Conservation (phyloP, 2,797 vertebrate genomes). For the Capromys pilorides region DNA sequence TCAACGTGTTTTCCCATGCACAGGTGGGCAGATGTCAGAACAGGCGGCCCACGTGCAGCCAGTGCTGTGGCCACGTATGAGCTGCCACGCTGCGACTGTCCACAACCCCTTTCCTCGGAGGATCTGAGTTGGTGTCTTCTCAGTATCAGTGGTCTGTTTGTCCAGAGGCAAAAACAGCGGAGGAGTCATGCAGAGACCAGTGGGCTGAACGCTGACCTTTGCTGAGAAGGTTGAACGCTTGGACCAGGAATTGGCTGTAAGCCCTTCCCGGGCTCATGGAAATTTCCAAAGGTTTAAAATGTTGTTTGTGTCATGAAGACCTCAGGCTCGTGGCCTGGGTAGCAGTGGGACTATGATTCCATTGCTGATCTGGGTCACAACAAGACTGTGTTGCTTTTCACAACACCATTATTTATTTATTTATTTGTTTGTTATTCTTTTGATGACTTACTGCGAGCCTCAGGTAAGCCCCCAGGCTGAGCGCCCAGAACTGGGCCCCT, state of each 20-base stretch:
- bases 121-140: neutral
- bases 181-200: neutral
- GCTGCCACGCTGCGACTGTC: neutral
- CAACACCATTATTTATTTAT: neutral
- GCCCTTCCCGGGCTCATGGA: neutral
- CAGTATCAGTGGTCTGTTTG: neutral
- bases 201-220: neutral
- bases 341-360: neutral
- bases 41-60: neutral
- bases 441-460: neutral
- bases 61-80: accelerated
- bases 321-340: neutral
- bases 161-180: neutral
- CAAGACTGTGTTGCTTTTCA: neutral
- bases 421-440: too few species aligned
- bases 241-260: neutral
- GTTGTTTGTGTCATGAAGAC: neutral
- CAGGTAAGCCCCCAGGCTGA: neutral
- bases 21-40: accelerated
- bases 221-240: constrained; percentile 3
- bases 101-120: neutral
- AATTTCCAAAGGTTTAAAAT: constrained; percentile 27
- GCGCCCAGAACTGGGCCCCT: neutral
- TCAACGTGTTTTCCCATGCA: neutral
- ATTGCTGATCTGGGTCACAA: neutral